Conservation (phyloP, 37 sponge, comb jelly and placozoan species). For the Haliclona indistincta region DNA sequence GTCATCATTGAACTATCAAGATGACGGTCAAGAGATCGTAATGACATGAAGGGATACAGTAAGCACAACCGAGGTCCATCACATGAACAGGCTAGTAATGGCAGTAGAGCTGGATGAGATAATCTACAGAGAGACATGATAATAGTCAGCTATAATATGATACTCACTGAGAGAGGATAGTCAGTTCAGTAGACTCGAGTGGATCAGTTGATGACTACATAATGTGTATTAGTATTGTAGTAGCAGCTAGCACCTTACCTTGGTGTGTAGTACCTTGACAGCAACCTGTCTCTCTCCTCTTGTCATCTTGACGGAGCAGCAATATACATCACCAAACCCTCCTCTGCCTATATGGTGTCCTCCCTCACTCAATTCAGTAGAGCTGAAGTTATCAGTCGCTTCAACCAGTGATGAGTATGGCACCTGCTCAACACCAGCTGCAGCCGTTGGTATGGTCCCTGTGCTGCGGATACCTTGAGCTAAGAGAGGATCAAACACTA, state of each 20-base stretch:
- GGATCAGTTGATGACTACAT: background rate
- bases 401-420: constrained; percentile 22
- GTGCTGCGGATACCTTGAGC: background rate
- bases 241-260: too few relatives aligned
- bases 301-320: constrained; percentile 25
- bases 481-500: background rate
- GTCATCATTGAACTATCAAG: background rate
- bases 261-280: too few relatives aligned
- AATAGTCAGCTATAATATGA: background rate
- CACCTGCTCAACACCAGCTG: constrained; percentile 6
- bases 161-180: background rate
- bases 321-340: constrained; percentile 89
- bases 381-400: constrained; percentile 64
- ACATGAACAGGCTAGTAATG: constrained; percentile 52
- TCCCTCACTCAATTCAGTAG: constrained; percentile 40
- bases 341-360: constrained; percentile 88
- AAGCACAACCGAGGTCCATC: constrained; percentile 51
- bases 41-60: constrained; percentile 44
- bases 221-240: background rate
- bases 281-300: constrained; percentile 51
- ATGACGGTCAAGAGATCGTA: constrained; percentile 43
- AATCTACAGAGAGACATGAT: constrained; percentile 26
- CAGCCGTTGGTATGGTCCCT: background rate
- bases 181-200: background rate
- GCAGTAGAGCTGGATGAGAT: constrained; percentile 31